Evolutionary conservation across 2,888 invertebrate species (phyloP), one percentile per base, ranked within the genome.

Genomic region (Trichopoda pennipes): DNA sequence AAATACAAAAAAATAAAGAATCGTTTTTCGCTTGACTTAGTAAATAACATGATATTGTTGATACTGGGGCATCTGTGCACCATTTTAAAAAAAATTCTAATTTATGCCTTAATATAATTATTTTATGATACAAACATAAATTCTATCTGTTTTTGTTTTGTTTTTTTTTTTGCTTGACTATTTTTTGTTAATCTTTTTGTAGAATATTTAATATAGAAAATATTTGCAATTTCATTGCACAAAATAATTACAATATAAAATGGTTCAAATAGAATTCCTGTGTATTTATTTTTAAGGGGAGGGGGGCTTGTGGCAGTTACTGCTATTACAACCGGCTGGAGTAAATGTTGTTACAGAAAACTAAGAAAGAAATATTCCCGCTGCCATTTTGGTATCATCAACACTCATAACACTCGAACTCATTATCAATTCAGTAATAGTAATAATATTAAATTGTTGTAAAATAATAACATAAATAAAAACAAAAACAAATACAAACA

Each of bases 141-240:
- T 42, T 80, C 21, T 69, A 42, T 63, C 49, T 75, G 38, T 63
- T 51, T 49, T 58, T 51, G 21, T 66, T 49, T 58, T 60, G 16
- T 61, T 73, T 28, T 53, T 44, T 16, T 44, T 44, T 44, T 44
- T n/a, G n/a, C n/a, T n/a, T n/a, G n/a, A n/a, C 42, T 6, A 44
- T 44, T 44, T n/a, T 44, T 23, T 28, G 28, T 4, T 4, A 28
- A 28, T 28, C 28, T 28, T 28, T 28, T 28, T 28, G 28, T 28
- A 66, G 69, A 56, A 79, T 81, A 76, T 79, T 79, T 68, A 81
- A 85, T 80, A 80, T 80, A 80, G 80, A 79, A 81, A 82, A 85
- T 85, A 84, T 84, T 85, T 85, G 80, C 84, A 82, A 85, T 82
- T 85, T 85, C 83, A 85, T 83, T 81, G 81, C 81, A 56, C 73